These are phyloP conservation scores for Agelas oroides DNA, from an alignment of 37 sponge, comb jelly and placozoan genomes.

Conservation along the genomic window DNA sequence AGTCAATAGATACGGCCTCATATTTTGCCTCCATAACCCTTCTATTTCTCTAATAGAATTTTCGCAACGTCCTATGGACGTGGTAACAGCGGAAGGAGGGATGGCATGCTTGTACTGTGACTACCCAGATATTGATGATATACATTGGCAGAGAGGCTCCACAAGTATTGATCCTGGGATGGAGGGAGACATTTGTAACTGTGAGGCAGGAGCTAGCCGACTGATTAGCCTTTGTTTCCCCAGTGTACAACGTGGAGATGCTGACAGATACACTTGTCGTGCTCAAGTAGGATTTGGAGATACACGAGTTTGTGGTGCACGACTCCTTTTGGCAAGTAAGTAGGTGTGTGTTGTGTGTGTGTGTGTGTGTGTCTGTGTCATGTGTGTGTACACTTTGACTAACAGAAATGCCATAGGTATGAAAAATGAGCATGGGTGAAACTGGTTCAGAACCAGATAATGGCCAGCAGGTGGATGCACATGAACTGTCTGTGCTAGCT, in stretches of 20 bases:
- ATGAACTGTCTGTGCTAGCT: too few species aligned
- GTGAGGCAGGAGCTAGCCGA: not conserved
- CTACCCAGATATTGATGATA: not conserved
- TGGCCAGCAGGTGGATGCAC: too few species aligned
- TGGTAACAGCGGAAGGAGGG: not conserved
- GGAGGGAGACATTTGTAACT: not conserved
- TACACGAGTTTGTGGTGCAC: not conserved
- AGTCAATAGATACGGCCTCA: too few species aligned
- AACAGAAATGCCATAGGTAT: not conserved
- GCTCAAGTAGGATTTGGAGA: not conserved
- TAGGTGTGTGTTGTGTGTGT: not conserved
- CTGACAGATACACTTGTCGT: not conserved
- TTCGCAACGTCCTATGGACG: not conserved
- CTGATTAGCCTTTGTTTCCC: not conserved
- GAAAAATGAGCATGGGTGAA: too few species aligned
- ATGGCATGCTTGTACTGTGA: not conserved
- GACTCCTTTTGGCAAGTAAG: not conserved
- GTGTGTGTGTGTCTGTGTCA: not conserved
- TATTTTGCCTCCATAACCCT: too few species aligned
- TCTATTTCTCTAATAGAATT: not conserved
- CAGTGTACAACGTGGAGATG: not conserved
- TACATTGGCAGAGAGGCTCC: not conserved
- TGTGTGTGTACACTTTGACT: not conserved
- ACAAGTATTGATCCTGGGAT: not conserved
- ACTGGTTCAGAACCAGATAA: too few species aligned